Conservation (phyloP, 1,140 invertebrate species). For the Rhagoletis zephyria region DNA sequence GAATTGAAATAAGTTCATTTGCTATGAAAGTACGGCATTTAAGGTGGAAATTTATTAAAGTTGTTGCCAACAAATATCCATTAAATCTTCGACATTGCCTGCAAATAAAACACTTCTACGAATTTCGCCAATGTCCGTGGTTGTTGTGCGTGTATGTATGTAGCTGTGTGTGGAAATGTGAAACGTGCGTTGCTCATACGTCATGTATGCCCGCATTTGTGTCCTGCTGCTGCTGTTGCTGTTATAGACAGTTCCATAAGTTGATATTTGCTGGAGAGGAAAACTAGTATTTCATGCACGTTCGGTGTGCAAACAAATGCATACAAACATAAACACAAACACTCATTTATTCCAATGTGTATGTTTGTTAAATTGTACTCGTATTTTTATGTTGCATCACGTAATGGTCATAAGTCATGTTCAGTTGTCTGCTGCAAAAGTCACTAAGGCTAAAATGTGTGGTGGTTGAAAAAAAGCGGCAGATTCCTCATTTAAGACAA, state of each 20-base stretch:
- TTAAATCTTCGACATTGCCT: conserved; percentile 2
- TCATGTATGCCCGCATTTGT: conserved; percentile 32
- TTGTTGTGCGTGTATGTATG: neutral
- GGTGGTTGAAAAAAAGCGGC: neutral
- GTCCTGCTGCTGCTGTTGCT: neutral
- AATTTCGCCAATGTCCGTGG: neutral
- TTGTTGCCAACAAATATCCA: neutral
- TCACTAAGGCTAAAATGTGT: conserved; percentile 45
- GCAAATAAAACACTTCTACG: neutral
- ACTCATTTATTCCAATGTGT: neutral
- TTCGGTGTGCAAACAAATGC: conserved; percentile 45
- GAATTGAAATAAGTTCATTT: no score
- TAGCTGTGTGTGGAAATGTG: neutral
- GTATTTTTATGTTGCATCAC: conserved; percentile 73
- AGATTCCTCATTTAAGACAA: conserved; percentile 1
- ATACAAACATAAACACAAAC: neutral
- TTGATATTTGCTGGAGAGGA: conserved; percentile 1
- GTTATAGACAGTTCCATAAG: conserved; percentile 35
- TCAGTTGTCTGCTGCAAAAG: conserved; percentile 62
- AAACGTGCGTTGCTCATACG: conserved; percentile 45
- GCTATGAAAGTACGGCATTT: neutral
- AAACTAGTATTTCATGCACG: conserved; percentile 49
- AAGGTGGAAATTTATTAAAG: conserved; percentile 9
- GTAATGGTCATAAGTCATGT: conserved; percentile 73
- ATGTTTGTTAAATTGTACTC: conserved; percentile 63